Conservation (phyloP, 2,113 vertebrate species). For the Malaclemys terrapin region DNA sequence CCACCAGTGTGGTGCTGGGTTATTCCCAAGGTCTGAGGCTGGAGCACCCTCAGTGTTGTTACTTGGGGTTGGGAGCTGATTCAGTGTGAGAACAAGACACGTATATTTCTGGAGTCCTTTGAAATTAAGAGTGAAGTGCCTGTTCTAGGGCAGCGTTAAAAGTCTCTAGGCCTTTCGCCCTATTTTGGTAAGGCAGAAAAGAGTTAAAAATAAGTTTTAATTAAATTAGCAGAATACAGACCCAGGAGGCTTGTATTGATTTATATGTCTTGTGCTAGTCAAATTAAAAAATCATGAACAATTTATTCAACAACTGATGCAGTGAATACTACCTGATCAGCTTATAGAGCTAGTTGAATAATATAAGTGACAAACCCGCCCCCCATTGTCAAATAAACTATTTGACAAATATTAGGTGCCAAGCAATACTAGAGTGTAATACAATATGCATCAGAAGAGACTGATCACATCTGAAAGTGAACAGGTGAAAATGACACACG, state of each 20-base stretch:
- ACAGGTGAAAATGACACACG: not conserved
- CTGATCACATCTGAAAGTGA: not conserved
- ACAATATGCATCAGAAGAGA: not conserved
- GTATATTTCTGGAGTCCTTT: rapidly evolving
- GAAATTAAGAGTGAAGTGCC: not conserved
- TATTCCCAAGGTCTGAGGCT: not conserved
- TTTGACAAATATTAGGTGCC: not conserved
- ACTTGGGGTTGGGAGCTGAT: not conserved
- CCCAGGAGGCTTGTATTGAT: not conserved
- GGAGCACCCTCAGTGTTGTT: not conserved
- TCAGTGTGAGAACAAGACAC: not conserved
- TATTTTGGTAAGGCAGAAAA: not conserved
- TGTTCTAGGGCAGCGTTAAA: not conserved
- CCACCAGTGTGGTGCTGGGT: no score
- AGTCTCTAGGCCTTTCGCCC: not conserved
- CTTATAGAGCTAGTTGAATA: not conserved
- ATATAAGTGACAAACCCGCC: not conserved
- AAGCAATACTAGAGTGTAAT: not conserved
- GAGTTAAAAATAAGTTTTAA: not conserved
- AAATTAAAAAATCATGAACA: not conserved
- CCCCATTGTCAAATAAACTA: not conserved
- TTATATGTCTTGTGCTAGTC: not conserved
- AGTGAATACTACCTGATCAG: not conserved
- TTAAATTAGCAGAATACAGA: not conserved
- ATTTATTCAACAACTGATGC: rapidly evolving